Evolutionary conservation across 2,888 invertebrate genomes (phyloP), one percentile per base, ranked within the genome.

Genomic region (Oscheius myriophilus): DNA sequence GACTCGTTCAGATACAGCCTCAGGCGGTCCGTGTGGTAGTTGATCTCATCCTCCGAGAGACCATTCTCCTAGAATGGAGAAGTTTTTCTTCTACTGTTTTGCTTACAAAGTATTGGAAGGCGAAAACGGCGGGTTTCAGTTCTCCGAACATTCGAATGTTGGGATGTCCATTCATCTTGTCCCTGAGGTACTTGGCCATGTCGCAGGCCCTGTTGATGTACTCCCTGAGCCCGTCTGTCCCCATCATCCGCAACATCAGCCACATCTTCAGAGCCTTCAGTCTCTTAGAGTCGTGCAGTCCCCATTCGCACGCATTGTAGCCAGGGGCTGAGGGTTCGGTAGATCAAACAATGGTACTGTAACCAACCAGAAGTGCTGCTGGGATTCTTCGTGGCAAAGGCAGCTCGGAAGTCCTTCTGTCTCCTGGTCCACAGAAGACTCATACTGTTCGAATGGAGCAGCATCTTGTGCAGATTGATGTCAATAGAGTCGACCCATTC

Each of bases 401-500:
- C 52, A 21, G 39, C 51, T 2, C 55, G 51, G 51, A 54, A 49
- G 18, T 42, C 43, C 4, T n/a, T 26, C 26, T 49, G 53, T 25
- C 53, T 33, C n/a, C 33, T 61, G 11, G 61, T 61, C 67, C 67
- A 67, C 11, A 67, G 39, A 6, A 67, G 51, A n/a, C 59, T 49
- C 52, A 45, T 53, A 4, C 73, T 42, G 23, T 55, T 42, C 9
- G 71, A 67, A 33, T 58, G 65, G 41, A 76, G 70, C 45, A 81
- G 69, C 43, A 63, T 51, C 59, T 74, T 78, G 33, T 70, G 67
- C 23, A 67, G 49, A 59, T 76, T 77, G 65, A 71, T 55, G 26
- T 74, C 72, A 16, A 80, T 39, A 14, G 76, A 76, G 43, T 75
- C 73, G 14, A 63, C 76, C 69, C 89, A 88, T 85, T 93, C 89